A percentile compares a stretch with the other conserved stretches of the same genome.
Conservation (phyloP, 1,140 invertebrate species). For the Acyrthosiphon pisum region DNA sequence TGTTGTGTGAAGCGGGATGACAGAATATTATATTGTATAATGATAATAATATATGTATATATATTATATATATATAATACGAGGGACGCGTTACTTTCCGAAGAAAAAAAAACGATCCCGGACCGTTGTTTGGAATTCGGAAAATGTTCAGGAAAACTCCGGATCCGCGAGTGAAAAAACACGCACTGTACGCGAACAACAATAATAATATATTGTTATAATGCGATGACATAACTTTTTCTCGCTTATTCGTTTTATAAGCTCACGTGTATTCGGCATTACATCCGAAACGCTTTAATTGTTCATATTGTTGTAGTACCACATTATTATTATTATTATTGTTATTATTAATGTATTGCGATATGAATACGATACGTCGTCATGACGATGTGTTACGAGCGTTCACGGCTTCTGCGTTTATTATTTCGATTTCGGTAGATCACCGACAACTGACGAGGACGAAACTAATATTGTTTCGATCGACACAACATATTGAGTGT, state of each 20-base stretch:
- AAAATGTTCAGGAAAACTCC: background rate
- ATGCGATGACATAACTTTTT: background rate
- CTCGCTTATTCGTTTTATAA: background rate
- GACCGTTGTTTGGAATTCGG: background rate
- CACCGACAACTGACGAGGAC: background rate
- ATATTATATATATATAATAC: background rate
- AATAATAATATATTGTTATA: background rate
- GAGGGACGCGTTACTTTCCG: background rate
- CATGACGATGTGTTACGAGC: background rate
- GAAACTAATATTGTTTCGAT: background rate
- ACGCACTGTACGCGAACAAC: background rate
- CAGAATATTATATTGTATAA: background rate
- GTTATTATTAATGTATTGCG: background rate
- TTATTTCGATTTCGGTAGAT: background rate
- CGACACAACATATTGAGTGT: background rate
- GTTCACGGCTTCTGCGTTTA: background rate
- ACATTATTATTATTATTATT: background rate
- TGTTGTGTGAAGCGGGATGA: background rate
- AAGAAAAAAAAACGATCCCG: background rate
- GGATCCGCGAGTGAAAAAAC: background rate
- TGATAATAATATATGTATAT: too few species aligned
- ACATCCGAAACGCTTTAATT: background rate
- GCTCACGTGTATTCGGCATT: background rate
- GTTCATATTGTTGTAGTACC: background rate
- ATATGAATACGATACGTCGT: too few species aligned